phyloP scores from a whole-genome alignment of 2,888 invertebrate genomes.

The Doris montereyensis region DNA sequence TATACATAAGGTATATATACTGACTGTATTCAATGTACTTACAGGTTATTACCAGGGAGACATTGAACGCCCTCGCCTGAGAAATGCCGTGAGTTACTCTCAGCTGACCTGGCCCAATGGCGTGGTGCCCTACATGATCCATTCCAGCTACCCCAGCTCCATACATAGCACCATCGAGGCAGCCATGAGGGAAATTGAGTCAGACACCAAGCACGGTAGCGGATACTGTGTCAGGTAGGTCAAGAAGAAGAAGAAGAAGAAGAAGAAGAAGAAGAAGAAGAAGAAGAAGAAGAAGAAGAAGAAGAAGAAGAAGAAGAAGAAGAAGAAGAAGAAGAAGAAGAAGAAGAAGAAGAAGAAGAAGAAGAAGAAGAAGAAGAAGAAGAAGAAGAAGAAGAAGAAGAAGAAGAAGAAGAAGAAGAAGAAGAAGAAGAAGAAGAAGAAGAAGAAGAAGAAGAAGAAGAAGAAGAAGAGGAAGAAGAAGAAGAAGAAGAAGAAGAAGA shows the following conservation, averaged over 20 bases:
- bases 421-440: not conserved
- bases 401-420: not conserved
- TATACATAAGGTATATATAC: not conserved
- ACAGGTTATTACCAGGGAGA: conserved; percentile 37
- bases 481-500: not conserved
- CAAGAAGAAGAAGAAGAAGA: not conserved
- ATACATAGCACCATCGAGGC: conserved; percentile 39
- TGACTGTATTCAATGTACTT: too few species aligned
- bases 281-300: not conserved
- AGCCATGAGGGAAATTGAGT: conserved; percentile 50
- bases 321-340: not conserved
- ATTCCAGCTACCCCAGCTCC: conserved; percentile 45
- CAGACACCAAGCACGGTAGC: conserved; percentile 41
- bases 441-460: not conserved
- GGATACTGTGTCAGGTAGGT: conserved; percentile 48
- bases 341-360: not conserved
- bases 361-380: conserved; percentile 1
- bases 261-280: not conserved
- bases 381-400: not conserved
- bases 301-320: not conserved
- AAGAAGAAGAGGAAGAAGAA: not conserved
- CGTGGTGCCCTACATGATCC: conserved; percentile 51
- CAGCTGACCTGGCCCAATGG: conserved; percentile 50
- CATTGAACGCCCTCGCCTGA: conserved; percentile 25
- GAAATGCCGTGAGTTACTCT: conserved; percentile 44